Conservation (phyloP, 2,113 vertebrate genomes). For the Equus quagga region DNA sequence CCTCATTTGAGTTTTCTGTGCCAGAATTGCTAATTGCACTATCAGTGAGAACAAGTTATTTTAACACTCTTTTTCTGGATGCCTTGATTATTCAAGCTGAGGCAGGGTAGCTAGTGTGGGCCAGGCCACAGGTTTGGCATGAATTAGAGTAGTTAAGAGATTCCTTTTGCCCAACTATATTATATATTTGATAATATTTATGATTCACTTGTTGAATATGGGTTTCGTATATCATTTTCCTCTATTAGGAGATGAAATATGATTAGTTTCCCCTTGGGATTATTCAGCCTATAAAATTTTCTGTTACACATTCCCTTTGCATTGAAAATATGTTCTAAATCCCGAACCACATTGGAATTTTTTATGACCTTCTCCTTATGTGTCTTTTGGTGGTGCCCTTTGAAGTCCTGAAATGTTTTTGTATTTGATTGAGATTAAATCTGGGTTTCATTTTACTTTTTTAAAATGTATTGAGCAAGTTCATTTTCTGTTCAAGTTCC, state of each 20-base stretch:
- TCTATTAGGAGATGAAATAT: conserved; percentile 46
- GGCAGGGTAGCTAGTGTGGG: background rate
- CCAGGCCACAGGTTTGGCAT: background rate
- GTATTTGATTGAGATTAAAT: conserved; percentile 75
- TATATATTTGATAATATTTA: conserved; percentile 29
- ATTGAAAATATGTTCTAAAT: conserved; percentile 7
- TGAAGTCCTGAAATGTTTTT: conserved; percentile 79
- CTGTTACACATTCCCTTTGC: background rate
- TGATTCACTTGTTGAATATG: conserved; percentile 28
- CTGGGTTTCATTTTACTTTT: conserved; percentile 73
- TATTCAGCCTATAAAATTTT: conserved; percentile 18
- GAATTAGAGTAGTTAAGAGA: background rate
- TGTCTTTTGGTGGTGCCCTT: conserved; percentile 61
- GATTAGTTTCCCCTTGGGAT: conserved; percentile 29
- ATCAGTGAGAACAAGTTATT: background rate
- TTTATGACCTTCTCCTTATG: conserved; percentile 18
- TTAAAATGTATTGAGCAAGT: conserved; percentile 68
- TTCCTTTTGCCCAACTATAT: background rate
- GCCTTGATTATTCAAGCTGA: background rate
- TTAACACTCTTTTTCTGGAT: background rate
- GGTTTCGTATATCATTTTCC: conserved; percentile 41
- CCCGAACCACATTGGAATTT: background rate
- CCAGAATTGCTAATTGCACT: background rate
- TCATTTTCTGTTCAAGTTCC: conserved; percentile 71
- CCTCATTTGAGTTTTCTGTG: background rate